phyloP scores from a whole-genome alignment of 2,113 vertebrate genomes.

The Paraplagusia blochii region DNA sequence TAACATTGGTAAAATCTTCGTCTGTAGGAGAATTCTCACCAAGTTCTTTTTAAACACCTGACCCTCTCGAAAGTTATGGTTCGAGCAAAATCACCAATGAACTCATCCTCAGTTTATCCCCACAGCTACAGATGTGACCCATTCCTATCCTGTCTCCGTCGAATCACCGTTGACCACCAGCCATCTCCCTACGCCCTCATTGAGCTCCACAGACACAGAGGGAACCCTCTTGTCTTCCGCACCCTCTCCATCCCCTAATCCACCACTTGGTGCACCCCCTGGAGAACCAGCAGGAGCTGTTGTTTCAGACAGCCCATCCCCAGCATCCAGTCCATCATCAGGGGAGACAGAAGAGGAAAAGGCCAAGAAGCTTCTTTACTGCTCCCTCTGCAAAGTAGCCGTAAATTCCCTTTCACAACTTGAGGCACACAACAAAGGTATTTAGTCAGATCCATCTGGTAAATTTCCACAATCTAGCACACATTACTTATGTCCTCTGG shows the following conservation, averaged over 20 bases:
- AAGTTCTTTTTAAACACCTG: too few species aligned
- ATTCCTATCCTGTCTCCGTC: slow-evolving; percentile 36
- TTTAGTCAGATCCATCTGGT: slow-evolving; percentile 2
- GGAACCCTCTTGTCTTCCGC: slow-evolving; percentile 49
- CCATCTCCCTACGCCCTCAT: slow-evolving; percentile 35
- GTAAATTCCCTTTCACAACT: slow-evolving; percentile 92
- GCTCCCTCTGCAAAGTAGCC: slow-evolving; percentile 90
- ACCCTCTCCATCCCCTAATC: slow-evolving; percentile 48
- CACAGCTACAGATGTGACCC: slow-evolving; percentile 57
- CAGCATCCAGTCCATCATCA: slow-evolving; percentile 54
- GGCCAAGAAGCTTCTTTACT: slow-evolving; percentile 89
- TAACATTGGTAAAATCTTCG: too few species aligned
- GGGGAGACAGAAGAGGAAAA: slow-evolving; percentile 85
- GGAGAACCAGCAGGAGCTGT: slow-evolving; percentile 38
- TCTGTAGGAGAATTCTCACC: too few species aligned
- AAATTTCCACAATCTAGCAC: neutral
- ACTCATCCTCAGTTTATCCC: too few species aligned
- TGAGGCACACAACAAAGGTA: slow-evolving; percentile 94
- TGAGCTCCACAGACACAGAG: slow-evolving; percentile 48
- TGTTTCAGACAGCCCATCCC: slow-evolving; percentile 57
- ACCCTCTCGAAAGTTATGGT: too few species aligned
- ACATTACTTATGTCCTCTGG: neutral
- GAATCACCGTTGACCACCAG: slow-evolving; percentile 47
- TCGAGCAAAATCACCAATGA: too few species aligned
- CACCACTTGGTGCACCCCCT: slow-evolving; percentile 29